phyloP scores from a whole-genome alignment of 2,888 invertebrate species.

The Graphium colonna region DNA sequence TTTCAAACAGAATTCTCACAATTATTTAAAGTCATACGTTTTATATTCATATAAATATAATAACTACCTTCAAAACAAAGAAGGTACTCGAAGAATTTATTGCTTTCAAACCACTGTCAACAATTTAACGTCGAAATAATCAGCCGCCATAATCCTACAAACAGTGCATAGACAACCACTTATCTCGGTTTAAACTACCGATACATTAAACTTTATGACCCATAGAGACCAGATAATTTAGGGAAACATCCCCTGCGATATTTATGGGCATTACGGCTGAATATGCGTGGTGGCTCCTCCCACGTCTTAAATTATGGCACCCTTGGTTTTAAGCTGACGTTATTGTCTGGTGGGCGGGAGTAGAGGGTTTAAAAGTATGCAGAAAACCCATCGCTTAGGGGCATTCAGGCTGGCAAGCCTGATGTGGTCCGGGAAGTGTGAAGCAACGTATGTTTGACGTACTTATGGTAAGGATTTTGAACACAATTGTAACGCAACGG shows the following conservation, averaged over 20 bases:
- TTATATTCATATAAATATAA: no score
- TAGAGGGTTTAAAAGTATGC: background rate
- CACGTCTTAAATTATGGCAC: constrained; percentile 43
- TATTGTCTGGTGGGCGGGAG: constrained; percentile 18
- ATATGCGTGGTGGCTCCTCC: constrained; percentile 36
- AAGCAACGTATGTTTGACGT: no score
- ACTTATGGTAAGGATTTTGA: no score
- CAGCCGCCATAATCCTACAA: constrained; percentile 5
- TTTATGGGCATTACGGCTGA: constrained; percentile 40
- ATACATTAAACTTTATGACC: constrained; percentile 60
- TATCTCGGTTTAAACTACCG: constrained; percentile 48
- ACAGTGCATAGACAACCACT: constrained; percentile 32
- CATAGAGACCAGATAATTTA: constrained; percentile 52
- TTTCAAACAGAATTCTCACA: no score
- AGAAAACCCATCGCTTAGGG: no score
- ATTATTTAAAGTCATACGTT: no score
- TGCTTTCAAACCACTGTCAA: no score
- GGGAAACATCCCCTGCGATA: constrained; percentile 42
- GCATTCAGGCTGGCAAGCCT: no score
- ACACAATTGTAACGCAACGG: no score
- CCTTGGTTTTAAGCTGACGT: constrained; percentile 31
- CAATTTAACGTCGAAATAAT: constrained; percentile 9
- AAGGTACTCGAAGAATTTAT: no score
- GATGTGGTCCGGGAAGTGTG: no score
- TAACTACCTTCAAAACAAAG: no score